phyloP scores from a whole-genome alignment of 2,888 invertebrate species.

The Thecophora atra region DNA sequence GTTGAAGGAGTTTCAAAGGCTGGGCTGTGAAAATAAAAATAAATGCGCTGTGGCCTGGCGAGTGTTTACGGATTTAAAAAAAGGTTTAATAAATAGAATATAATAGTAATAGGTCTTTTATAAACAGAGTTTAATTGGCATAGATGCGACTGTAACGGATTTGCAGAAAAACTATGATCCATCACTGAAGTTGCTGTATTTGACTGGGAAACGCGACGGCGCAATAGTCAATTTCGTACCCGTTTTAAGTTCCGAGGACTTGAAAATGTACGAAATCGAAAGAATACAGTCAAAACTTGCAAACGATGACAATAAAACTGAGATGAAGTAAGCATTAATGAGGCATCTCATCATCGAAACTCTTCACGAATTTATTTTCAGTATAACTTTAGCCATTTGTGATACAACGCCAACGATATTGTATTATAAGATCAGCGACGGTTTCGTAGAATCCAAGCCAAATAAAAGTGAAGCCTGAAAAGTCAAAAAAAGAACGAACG shows the following conservation, averaged over 20 bases:
- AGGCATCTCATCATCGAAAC: too few species aligned
- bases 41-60: constrained; percentile 67
- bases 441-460: constrained; percentile 49
- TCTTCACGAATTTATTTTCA: constrained; percentile 43
- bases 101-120: constrained; percentile 51
- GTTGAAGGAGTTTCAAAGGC: constrained; percentile 60
- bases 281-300: constrained; percentile 48
- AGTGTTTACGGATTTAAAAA: constrained; percentile 69
- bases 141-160: constrained; percentile 45
- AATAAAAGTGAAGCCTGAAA: too few species aligned
- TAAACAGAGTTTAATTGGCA: not conserved
- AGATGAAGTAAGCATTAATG: not conserved
- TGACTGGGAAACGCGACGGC: constrained; percentile 43
- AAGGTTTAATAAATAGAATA: constrained; percentile 64
- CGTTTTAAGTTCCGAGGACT: constrained; percentile 43
- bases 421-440: constrained; percentile 66
- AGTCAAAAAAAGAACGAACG: too few species aligned
- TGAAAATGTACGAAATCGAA: constrained; percentile 50
- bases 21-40: constrained; percentile 66
- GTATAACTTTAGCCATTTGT: constrained; percentile 62
- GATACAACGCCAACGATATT: constrained; percentile 67
- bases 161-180: constrained; percentile 49
- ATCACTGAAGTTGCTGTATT: constrained; percentile 48
- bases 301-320: not conserved
- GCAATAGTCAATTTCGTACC: constrained; percentile 49